Percentiles rank a stretch among this genome's conserved stretches.
Evolutionary conservation across 2,797 vertebrate species (phyloP).

Genomic region (Gallirallus australis): DNA sequence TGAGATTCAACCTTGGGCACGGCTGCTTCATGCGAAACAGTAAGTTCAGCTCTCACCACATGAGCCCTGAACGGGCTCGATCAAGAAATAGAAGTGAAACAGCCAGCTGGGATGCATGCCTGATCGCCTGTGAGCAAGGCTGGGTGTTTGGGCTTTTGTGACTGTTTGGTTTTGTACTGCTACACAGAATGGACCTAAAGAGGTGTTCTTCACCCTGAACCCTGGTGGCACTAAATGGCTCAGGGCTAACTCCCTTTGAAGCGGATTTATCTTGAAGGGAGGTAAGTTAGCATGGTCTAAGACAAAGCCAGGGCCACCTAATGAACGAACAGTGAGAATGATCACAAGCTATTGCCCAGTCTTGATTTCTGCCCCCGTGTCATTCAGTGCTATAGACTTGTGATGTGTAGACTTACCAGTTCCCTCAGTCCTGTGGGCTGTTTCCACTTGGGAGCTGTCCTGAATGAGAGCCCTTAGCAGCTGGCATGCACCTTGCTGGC

Average conservation of each 20-base stretch:
- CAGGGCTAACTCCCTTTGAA: background rate
- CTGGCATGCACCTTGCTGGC: background rate
- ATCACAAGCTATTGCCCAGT: background rate
- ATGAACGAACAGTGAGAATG: background rate
- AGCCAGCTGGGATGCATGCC: background rate
- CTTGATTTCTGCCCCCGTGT: background rate
- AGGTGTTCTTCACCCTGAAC: background rate
- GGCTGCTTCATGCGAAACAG: background rate
- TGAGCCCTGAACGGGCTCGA: background rate
- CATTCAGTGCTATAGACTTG: background rate
- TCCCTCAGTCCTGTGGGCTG: background rate
- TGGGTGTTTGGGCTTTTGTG: background rate
- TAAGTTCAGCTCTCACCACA: background rate
- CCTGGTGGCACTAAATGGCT: background rate
- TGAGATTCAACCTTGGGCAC: background rate
- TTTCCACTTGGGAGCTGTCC: background rate
- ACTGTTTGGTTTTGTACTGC: background rate
- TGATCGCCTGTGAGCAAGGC: background rate
- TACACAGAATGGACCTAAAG: background rate
- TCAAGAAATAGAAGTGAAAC: background rate
- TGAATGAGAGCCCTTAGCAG: background rate
- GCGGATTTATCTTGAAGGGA: background rate
- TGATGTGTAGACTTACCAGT: background rate
- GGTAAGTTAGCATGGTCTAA: rapidly evolving
- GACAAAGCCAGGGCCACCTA: background rate